Percentiles rank a stretch among this genome's conserved stretches.
Conservation (phyloP, 2,797 vertebrate genomes). For the Anguilla marmorata region DNA sequence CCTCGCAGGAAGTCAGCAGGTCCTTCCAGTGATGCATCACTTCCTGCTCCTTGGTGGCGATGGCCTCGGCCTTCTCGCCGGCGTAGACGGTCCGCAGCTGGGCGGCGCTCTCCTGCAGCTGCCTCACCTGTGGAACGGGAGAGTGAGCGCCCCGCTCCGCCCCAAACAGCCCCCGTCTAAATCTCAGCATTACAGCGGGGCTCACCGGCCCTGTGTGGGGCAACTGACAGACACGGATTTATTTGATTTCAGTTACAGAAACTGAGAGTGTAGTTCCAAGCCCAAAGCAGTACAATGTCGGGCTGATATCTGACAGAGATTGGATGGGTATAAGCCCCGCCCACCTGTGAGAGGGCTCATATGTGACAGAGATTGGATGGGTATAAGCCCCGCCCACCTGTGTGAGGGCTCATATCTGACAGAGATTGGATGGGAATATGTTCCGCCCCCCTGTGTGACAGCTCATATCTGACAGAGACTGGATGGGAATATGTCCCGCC, state of each 20-base stretch:
- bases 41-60: conserved; percentile 85
- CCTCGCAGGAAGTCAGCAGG: conserved; percentile 86
- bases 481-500: no score
- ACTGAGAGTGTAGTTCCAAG: no score
- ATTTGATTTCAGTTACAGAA: no score
- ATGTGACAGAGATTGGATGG: not conserved
- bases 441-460: no score
- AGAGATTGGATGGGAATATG: no score
- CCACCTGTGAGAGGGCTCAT: not conserved
- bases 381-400: conserved; percentile 69
- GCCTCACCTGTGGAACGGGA: conserved; percentile 73
- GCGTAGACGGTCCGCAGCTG: conserved; percentile 92
- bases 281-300: not conserved
- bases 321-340: not conserved
- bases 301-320: not conserved
- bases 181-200: not conserved
- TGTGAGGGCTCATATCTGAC: conserved; percentile 52
- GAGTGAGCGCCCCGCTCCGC: not conserved
- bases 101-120: conserved; percentile 89
- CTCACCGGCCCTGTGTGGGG: not conserved
- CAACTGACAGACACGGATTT: not conserved
- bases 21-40: conserved; percentile 90
- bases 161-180: not conserved
- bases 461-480: no score
- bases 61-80: conserved; percentile 89